phyloP scores from a whole-genome alignment of 2,113 vertebrate genomes.

The Lasiurus borealis region DNA sequence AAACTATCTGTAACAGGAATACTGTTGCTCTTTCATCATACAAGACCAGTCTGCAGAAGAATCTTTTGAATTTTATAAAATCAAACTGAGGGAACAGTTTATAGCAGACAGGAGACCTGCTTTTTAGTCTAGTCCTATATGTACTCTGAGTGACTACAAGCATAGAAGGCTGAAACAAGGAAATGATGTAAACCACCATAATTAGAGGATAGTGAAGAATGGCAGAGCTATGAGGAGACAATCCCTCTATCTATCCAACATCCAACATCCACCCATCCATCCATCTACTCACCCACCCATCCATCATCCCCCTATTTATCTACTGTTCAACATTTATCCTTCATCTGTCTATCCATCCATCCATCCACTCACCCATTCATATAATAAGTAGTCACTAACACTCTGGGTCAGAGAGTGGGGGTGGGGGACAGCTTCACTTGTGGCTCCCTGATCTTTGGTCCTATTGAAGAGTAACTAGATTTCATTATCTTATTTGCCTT shows the following conservation, averaged over 20 bases:
- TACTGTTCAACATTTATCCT: not conserved
- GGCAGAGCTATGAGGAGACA: not conserved
- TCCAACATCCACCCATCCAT: not conserved
- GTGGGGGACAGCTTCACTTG: not conserved
- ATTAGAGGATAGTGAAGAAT: not conserved
- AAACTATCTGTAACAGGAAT: not conserved
- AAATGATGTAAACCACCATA: not conserved
- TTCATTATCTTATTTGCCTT: not conserved
- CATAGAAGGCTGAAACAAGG: not conserved
- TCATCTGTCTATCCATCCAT: not conserved
- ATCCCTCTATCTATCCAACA: not conserved
- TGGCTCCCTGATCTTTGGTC: not conserved
- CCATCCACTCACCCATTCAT: not conserved
- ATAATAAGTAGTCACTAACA: not conserved
- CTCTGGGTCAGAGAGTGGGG: not conserved
- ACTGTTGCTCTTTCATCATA: slow-evolving; percentile 7
- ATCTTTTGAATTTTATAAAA: not conserved
- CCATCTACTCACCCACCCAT: not conserved
- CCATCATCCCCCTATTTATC: not conserved
- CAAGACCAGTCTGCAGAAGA: not conserved
- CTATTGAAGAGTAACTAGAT: not conserved
- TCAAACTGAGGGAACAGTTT: not conserved
- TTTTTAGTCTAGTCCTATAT: not conserved
- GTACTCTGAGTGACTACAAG: not conserved
- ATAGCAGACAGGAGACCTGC: not conserved